Percentiles rank a stretch among this genome's conserved stretches.
Conservation (phyloP, 2,797 vertebrate species). For the Galagoides demidoff region DNA sequence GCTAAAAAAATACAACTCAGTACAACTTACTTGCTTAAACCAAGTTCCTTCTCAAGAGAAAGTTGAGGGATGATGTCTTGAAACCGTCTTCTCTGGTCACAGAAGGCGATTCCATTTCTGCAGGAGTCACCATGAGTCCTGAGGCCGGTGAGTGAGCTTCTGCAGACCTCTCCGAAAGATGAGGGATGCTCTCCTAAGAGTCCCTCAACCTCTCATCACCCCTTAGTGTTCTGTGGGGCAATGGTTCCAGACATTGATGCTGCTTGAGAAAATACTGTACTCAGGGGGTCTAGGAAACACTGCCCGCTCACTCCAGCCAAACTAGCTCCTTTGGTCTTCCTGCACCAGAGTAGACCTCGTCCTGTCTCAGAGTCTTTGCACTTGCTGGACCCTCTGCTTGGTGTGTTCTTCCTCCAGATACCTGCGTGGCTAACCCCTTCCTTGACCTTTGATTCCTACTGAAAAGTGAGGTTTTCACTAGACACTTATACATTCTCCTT, state of each 20-base stretch:
- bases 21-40: constrained; percentile 48
- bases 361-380: not conserved
- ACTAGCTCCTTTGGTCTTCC: not conserved
- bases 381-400: not conserved
- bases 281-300: not conserved
- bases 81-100: not conserved
- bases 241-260: not conserved
- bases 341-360: accelerated
- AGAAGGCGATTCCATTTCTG: not conserved
- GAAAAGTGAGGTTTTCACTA: not conserved
- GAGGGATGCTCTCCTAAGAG: not conserved
- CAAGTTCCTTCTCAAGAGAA: constrained; percentile 33
- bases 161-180: not conserved
- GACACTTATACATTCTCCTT: not conserved
- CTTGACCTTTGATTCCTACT: not conserved
- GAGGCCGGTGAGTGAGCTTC: not conserved
- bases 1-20: not conserved
- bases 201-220: not conserved
- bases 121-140: not conserved
- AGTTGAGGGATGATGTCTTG: not conserved
- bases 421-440: not conserved
- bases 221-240: not conserved
- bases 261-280: not conserved
- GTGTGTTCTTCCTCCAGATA: not conserved
- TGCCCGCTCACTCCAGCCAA: not conserved